phyloP scores from a whole-genome alignment of 2,797 vertebrate species.

The Aphelocoma californica region DNA sequence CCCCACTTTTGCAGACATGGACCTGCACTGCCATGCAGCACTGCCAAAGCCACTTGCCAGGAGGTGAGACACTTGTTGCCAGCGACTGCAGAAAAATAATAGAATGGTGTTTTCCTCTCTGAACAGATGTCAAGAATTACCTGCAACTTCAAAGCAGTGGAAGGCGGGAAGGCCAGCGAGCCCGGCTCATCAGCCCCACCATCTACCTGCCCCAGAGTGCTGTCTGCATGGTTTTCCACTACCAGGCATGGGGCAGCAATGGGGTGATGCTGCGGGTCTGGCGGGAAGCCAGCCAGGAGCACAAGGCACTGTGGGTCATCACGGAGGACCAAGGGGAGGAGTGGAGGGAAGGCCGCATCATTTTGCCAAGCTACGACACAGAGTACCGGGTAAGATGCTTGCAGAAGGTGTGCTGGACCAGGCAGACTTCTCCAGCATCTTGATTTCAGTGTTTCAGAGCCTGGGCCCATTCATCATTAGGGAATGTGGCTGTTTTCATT shows the following conservation, averaged over 20 bases:
- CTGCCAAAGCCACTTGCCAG: background rate
- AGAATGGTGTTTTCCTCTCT: background rate
- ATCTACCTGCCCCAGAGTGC: constrained; percentile 84
- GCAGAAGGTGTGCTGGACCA: background rate
- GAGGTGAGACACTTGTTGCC: background rate
- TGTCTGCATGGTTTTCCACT: constrained; percentile 90
- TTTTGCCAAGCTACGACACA: constrained; percentile 89
- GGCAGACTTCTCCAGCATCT: constrained; percentile 22
- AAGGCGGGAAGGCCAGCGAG: constrained; percentile 82
- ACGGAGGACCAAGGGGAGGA: constrained; percentile 87
- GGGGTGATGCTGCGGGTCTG: constrained; percentile 87
- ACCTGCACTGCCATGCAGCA: background rate
- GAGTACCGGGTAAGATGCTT: constrained; percentile 85
- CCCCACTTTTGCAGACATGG: background rate
- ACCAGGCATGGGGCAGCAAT: constrained; percentile 85
- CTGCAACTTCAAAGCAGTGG: constrained; percentile 80
- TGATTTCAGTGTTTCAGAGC: constrained; percentile 66
- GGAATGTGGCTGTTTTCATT: constrained; percentile 75
- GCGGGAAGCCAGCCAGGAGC: constrained; percentile 85
- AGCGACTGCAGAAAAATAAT: background rate
- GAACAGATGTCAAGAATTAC: constrained; percentile 73
- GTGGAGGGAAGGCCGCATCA: constrained; percentile 92
- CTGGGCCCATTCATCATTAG: constrained; percentile 69
- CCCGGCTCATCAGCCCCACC: constrained; percentile 85
- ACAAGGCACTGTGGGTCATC: constrained; percentile 88